Base-by-base conservation (phyloP, 2,797 vertebrate species). In the Gymnoscopelus braueri region DNA sequence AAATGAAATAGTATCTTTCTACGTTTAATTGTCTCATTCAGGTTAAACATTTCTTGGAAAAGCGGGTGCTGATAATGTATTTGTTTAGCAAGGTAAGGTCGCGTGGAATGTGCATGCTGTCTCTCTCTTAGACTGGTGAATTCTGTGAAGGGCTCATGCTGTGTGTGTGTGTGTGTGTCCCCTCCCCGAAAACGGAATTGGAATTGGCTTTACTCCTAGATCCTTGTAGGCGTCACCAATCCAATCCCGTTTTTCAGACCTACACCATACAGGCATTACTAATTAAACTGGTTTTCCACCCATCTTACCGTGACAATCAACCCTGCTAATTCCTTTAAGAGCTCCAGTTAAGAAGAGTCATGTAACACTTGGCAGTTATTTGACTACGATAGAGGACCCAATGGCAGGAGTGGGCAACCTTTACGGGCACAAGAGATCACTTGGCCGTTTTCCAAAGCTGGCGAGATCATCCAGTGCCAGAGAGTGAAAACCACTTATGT, bases 51-150 rank as follows among this genome's bases (percentile, higher is more conserved):
- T 98, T 97, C 88, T 86, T 99, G 91, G 93, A 94, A 81, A 98
- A 94, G 92, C 94, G 97, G 69, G 95, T 92, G 50, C 90, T 98
- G 93, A 94, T 99, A 87, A 95, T 96, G 93, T 98, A 99, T 94
- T 96, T 98, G 86, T 98, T 99, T 91, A 97, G 95, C 87, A 98
- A 99, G 97, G 98, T 99, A 95, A 96, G 94, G 32, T 29, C 52
- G 66, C 62, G 66, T 77, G 68, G 69, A 57, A 60, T 70, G 61
- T 84, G 86, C 81, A 81, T 81, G 82, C 11, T 61, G 8, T 73
- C 11, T 24, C 8, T 47, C 65, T 58, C 23, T 52, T 26, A 62
- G 66, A 5, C 12, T 55, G 69, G 14, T 64, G 23, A 67, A 55
- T 64, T 24, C 53, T 12, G n/a, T 4, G 60, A 69, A 29, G 56